These are phyloP conservation scores for Lycia hirtaria DNA, from an alignment of 2,888 invertebrate species.

Conservation along the genomic window DNA sequence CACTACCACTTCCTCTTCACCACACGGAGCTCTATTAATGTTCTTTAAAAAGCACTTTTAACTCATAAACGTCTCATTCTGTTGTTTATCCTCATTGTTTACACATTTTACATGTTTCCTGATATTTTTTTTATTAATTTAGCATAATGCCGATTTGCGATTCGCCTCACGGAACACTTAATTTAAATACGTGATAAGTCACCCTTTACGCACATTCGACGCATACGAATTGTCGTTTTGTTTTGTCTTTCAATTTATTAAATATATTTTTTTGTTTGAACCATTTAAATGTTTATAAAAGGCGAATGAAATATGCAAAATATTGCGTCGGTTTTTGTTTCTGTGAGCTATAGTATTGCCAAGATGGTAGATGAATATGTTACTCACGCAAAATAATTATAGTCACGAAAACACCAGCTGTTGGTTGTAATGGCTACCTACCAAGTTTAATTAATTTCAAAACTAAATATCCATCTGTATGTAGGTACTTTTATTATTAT, in stretches of 20 bases:
- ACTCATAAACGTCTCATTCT: constrained; percentile 11
- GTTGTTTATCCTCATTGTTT: constrained; percentile 26
- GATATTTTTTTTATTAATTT: constrained; percentile 35
- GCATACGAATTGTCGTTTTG: constrained; percentile 55
- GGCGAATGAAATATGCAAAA: constrained; percentile 31
- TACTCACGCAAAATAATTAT: constrained; percentile 9
- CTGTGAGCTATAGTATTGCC: constrained; percentile 14
- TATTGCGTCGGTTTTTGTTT: constrained; percentile 28
- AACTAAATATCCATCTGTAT: no score
- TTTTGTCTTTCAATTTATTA: constrained; percentile 49
- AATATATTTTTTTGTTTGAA: constrained; percentile 45
- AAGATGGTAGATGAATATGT: not conserved
- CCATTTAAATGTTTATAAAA: constrained; percentile 44
- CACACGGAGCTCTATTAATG: not conserved
- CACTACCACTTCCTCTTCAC: constrained; percentile 18
- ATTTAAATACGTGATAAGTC: constrained; percentile 55
- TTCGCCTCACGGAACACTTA: constrained; percentile 54
- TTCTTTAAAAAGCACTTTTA: constrained; percentile 13
- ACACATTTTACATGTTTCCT: constrained; percentile 34
- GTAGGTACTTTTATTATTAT: no score
- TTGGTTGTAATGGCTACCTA: constrained; percentile 37
- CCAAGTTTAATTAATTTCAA: no score
- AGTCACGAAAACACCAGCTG: constrained; percentile 19
- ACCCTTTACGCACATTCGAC: constrained; percentile 37
- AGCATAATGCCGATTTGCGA: constrained; percentile 45